These are phyloP conservation scores for Labroides dimidiatus DNA, from an alignment of 2,797 vertebrate genomes.

Conservation along the genomic window DNA sequence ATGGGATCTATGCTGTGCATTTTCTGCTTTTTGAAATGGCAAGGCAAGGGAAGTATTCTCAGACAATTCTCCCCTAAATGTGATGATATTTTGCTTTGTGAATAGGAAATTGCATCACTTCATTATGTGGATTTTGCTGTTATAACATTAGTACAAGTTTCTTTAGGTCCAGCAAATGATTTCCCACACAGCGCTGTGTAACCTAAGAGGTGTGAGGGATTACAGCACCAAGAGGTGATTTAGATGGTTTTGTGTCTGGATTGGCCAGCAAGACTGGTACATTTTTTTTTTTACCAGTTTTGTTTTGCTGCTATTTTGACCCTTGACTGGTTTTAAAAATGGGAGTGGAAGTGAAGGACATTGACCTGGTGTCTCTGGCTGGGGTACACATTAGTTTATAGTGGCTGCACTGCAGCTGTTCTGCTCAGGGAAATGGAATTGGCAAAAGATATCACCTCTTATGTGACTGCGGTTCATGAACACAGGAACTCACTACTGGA, in stretches of 20 bases:
- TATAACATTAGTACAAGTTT: conserved; percentile 61
- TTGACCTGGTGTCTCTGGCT: conserved; percentile 67
- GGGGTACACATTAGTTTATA: conserved; percentile 66
- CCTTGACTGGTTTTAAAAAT: conserved; percentile 69
- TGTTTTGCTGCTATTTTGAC: conserved; percentile 69
- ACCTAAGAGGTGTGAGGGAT: conserved; percentile 80
- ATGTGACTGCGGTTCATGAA: conserved; percentile 49
- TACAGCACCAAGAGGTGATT: conserved; percentile 73
- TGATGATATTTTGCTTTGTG: conserved; percentile 58
- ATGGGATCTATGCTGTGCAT: conserved; percentile 67
- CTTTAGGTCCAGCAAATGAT: conserved; percentile 69
- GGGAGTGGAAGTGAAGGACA: conserved; percentile 71
- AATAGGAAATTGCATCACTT: conserved; percentile 65
- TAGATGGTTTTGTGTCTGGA: conserved; percentile 71
- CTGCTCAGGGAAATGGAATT: conserved; percentile 60
- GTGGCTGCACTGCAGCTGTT: conserved; percentile 64
- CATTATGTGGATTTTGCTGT: conserved; percentile 63
- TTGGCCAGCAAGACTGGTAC: conserved; percentile 70
- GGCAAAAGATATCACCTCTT: conserved; percentile 55
- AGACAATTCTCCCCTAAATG: conserved; percentile 61
- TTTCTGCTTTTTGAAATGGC: conserved; percentile 57
- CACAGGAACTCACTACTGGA: too few species aligned
- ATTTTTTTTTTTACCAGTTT: conserved; percentile 71
- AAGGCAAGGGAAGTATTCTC: conserved; percentile 64
- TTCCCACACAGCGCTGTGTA: conserved; percentile 80